Evolutionary conservation across 2,797 vertebrate species (phyloP), one percentile per base, ranked within the genome.

Genomic region (Liparis tanakae): DNA sequence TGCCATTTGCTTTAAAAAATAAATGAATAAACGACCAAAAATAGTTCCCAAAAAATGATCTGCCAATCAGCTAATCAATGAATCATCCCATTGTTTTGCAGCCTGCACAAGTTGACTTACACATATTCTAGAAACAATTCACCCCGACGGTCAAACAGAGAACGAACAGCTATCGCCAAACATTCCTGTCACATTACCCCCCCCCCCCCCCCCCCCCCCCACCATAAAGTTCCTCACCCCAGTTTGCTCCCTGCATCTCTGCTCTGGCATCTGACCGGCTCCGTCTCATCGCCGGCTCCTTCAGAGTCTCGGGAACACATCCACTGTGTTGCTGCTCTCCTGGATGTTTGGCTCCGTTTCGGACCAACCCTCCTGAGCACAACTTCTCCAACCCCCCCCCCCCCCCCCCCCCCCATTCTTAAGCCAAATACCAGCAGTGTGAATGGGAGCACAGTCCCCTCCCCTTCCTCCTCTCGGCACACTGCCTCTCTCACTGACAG

Each of bases 371-470:
- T 90, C 84, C 73, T n/a, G 72, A 82, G 85, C 70, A 83, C 79
- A 88, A 84, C 85, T 77, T 82, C 80, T 81, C 74, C 46, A 70
- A 46, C 50, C 50, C 50, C 50, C 20, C 18, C 48, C 46, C 1
- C 44, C 44, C 1, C 41, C 9, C 43, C 44, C 67, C 55, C 74
- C 44, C 4, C 71, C 76, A 79, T 74, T 89, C 80, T 83, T 69
- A 76, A 71, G 88, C 81, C 86, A 78, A 90, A 86, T 81, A 75
- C 81, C 72, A 67, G 85, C 88, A 83, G 46, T 65, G 82, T 89
- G 90, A 90, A 91, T 88, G 85, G 81, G 80, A 81, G 71, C 74
- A 54, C 69, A 87, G 77, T 73, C 85, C 79, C 91, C 89, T 89
- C 89, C 89, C 82, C 79, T 86, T 84, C 70, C 74, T 74, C 70